Evolutionary conservation across 2,797 vertebrate species (phyloP), one percentile per base, ranked within the genome.

Genomic region (Crax fasciolata): DNA sequence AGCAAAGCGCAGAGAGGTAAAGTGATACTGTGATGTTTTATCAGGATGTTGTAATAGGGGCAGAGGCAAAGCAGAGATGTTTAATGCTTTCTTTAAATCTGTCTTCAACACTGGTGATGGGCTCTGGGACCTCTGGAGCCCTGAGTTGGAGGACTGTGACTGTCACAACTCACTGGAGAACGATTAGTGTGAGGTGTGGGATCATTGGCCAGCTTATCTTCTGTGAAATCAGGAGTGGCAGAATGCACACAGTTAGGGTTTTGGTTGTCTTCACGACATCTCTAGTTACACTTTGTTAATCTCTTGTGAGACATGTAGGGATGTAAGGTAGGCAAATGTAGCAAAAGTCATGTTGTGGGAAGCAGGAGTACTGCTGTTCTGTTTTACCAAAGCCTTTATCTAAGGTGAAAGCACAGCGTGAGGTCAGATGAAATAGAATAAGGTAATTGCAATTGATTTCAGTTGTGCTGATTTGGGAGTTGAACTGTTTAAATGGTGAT

Each of bases 1-100:
- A 96, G 99, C 99, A 84, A 99, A 99, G 90, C 98, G 99, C 90
- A 97, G 99, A 96, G 99, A 99, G 99, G 99, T 99, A 93, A 3
- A 77, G 68, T 16, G 62, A 25, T 62, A 4, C 27, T 0, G 10
- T 2, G 3, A 1, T 18, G 11, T 1, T 54, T 20, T 20, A 32
- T 32, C 19, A 18, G 9, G 54, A 57, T 3, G 20, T 7, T 21
- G 54, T 57, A 57, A 28, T 57, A 57, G 54, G n/a, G 54, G 20
- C 9, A 7, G 20, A 57, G 19, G 13, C 52, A 21, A 5, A 57
- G n/a, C 54, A 32, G 54, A 57, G n/a, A 21, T 21, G 54, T 57
- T 57, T 32, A 32, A 57, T 57, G 54, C 54, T 32, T 57, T 32
- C 30, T 21, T 57, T 32, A 5, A 18, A 30, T 55, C 52, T 55